Base-by-base conservation (phyloP, 1,140 invertebrate genomes). In the Babylonia areolata region DNA sequence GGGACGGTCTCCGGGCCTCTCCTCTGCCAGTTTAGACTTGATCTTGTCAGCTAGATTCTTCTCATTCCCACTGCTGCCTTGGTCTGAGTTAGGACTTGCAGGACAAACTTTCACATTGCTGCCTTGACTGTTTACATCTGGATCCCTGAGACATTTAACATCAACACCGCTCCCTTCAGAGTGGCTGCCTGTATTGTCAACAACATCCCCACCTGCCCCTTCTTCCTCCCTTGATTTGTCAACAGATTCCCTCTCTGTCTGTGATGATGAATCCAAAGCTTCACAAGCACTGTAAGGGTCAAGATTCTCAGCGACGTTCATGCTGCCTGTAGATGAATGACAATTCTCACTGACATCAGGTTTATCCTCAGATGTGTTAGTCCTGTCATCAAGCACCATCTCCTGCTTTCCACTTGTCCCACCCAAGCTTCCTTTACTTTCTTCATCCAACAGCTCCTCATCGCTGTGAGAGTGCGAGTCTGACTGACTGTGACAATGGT, bases 371-470 rank as follows among this genome's bases (percentile, higher is more conserved):
- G 78, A 33, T n/a, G 6, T 31, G 2, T 81, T 87, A 87, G 86
- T 85, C 84, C 84, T 88, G 35, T 82, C 78, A 86, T 89, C 88
- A n/a, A 86, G 58, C n/a, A 33, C 83, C 46, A 69, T 31, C 28
- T 51, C 46, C 46, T 33, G 40, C 35, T 80, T 15, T 31, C 5
- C 81, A 23, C 58, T 64, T 28, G 71, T 15, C 12, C 5, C 81
- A 23, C 58, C 28, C 28, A 64, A 12, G 11, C 85, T 77, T 9
- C 58, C 86, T 31, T 77, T n/a, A n/a, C 35, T 46, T 12, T 37
- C 75, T 40, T 82, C 46, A 23, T 84, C 58, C 12, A n/a, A 39
- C 17, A 46, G 81, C 54, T 88, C 85, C 75, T 87, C 88, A 28
- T 87, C 86, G 28, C 85, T 84, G 6, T 40, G 80, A 0, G 85